Base-by-base conservation (phyloP, 2,888 invertebrate species). In the Chironomus riparius region DNA sequence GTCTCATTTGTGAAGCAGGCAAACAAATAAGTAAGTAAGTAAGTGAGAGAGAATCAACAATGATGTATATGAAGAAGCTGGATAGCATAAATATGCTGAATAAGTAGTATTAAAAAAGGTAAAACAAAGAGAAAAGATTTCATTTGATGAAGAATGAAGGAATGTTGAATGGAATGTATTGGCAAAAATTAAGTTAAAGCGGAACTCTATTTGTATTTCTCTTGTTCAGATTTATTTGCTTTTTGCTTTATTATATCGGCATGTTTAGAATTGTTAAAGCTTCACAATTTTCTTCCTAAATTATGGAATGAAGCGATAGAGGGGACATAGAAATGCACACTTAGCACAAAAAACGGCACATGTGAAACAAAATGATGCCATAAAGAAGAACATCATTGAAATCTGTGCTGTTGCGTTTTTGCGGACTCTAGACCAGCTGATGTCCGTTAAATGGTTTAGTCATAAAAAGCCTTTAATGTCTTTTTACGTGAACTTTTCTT, bases 251-350 rank as follows among this genome's bases (percentile, higher is more conserved):
- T 65, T 22, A 38, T 38, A 65, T 65, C 22, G 22, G 21, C 65
- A 65, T 65, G 65, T 65, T 65, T 65, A 65, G 65, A 65, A 65
- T 65, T 65, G 65, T 65, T 21, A 65, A 65, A 65, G 65, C 24
- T 21, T 56, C 21, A 21, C 12, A 21, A 18, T 62, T 21, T 62
- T n/a, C 10, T 65, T 21, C 65, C 18, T 24, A 24, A 65, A 65
- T 24, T 24, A 38, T 38, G 38, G 38, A 38, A 38, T 38, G 22
- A 65, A 24, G 24, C 18, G 12, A 65, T 12, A 65, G 24, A 65
- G 5, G 21, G 4, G 56, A 38, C 38, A 38, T 38, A 38, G 38
- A 38, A 38, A 38, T 38, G 38, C 38, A 38, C 38, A 38, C 38
- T 38, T 38, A 38, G 38, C 38, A 38, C 38, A 10, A 38, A 38